Evolutionary conservation across 2,113 vertebrate species (phyloP).

Genomic region (Anhinga rufa): DNA sequence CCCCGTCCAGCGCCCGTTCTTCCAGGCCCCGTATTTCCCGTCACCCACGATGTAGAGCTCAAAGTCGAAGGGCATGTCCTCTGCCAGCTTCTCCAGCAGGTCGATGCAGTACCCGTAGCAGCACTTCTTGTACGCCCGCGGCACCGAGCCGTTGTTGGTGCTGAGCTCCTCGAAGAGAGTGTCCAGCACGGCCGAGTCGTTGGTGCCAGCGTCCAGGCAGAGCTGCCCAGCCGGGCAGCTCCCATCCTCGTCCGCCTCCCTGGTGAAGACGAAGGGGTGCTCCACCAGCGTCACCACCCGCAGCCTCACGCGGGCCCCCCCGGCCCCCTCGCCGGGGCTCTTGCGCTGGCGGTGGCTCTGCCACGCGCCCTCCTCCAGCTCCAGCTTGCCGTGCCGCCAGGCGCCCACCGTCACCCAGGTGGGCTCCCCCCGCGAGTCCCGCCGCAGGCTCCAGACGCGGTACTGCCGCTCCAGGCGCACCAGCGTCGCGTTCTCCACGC

Average conservation of each 20-base stretch:
- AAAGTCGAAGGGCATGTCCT: slow-evolving; percentile 88
- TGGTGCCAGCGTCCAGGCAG: slow-evolving; percentile 84
- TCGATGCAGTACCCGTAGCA: slow-evolving; percentile 97
- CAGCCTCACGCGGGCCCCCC: slow-evolving; percentile 53
- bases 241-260: slow-evolving; percentile 84
- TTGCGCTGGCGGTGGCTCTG: slow-evolving; percentile 31
- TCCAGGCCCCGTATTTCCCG: slow-evolving; percentile 88
- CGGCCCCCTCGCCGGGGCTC: neutral
- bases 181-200: slow-evolving; percentile 74
- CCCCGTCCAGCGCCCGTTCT: slow-evolving; percentile 89
- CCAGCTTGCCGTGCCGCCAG: slow-evolving; percentile 77
- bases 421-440: slow-evolving; percentile 77
- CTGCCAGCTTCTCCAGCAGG: slow-evolving; percentile 87
- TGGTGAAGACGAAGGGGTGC: slow-evolving; percentile 88
- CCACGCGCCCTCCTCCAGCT: slow-evolving; percentile 73
- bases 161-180: slow-evolving; percentile 73
- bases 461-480: slow-evolving; percentile 74
- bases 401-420: slow-evolving; percentile 87
- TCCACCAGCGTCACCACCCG: slow-evolving; percentile 90
- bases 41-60: slow-evolving; percentile 95
- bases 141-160: slow-evolving; percentile 66
- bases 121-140: slow-evolving; percentile 78
- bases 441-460: slow-evolving; percentile 83
- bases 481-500: slow-evolving; percentile 55
- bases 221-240: slow-evolving; percentile 85